A percentile compares a stretch with the other conserved stretches of the same genome.
These are phyloP conservation scores for Pygoscelis antarcticus DNA, from an alignment of 2,113 vertebrate genomes.

Conservation along the genomic window DNA sequence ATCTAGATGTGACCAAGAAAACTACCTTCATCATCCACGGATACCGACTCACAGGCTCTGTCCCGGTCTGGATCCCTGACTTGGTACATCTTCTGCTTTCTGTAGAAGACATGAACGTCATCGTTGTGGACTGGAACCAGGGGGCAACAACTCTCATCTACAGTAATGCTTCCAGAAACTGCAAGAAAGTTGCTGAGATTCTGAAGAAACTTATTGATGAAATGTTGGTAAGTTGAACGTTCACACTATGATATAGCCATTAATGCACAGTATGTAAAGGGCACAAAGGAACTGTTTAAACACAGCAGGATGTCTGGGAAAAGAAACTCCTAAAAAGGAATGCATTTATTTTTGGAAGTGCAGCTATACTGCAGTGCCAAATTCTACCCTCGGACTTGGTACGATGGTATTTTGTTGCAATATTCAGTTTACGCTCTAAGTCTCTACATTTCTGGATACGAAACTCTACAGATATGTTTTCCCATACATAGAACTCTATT, in stretches of 20 bases:
- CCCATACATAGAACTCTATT: neutral
- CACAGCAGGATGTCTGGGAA: neutral
- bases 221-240: conserved; percentile 80
- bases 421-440: neutral
- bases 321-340: neutral
- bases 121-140: conserved; percentile 92
- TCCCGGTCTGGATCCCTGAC: conserved; percentile 83
- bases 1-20: conserved; percentile 79
- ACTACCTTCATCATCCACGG: conserved; percentile 89
- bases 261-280: neutral
- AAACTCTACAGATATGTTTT: neutral
- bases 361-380: neutral
- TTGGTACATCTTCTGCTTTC: conserved; percentile 77
- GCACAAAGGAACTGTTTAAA: neutral
- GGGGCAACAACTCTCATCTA: conserved; percentile 91
- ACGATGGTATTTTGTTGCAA: neutral
- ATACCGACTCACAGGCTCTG: conserved; percentile 85
- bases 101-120: conserved; percentile 83
- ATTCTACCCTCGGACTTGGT: neutral
- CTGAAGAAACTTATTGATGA: conserved; percentile 83
- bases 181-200: conserved; percentile 80
- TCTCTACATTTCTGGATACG: neutral
- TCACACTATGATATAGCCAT: neutral
- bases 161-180: conserved; percentile 76
- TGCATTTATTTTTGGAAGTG: neutral